These are phyloP conservation scores for Jaculus jaculus DNA, from an alignment of 2,113 vertebrate species.

Conservation along the genomic window DNA sequence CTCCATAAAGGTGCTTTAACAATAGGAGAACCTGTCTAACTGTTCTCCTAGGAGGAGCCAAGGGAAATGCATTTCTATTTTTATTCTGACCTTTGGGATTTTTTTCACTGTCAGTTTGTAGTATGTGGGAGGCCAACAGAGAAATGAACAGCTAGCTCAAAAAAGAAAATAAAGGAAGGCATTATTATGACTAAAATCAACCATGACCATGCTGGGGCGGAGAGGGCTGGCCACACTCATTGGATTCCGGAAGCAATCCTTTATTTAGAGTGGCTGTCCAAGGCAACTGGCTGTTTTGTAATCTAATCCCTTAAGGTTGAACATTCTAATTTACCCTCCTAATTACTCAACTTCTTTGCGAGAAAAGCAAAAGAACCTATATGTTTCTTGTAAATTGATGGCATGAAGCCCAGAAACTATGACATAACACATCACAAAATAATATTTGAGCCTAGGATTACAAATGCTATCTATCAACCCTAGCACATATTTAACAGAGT, in stretches of 20 bases:
- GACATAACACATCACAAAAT: constrained; percentile 62
- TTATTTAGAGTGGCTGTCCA: constrained; percentile 43
- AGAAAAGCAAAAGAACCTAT: constrained; percentile 63
- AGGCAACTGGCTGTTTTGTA: constrained; percentile 28
- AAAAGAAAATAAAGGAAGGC: constrained; percentile 54
- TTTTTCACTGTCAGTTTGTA: constrained; percentile 67
- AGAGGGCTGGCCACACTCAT: constrained; percentile 32
- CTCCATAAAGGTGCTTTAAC: constrained; percentile 47
- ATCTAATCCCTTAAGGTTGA: constrained; percentile 70
- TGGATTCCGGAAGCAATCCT: constrained; percentile 56
- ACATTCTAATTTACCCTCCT: constrained; percentile 42
- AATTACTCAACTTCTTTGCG: constrained; percentile 65
- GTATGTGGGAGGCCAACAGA: constrained; percentile 55
- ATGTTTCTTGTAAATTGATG: constrained; percentile 68
- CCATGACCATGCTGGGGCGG: background rate
- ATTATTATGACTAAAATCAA: constrained; percentile 66
- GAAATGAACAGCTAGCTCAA: constrained; percentile 58
- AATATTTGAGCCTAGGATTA: constrained; percentile 62
- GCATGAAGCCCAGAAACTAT: constrained; percentile 68
- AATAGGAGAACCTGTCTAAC: constrained; percentile 52
- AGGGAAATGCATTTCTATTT: constrained; percentile 70
- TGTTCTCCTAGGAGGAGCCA: constrained; percentile 56
- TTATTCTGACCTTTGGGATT: constrained; percentile 73
- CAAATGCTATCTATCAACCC: constrained; percentile 64
- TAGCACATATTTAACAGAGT: constrained; percentile 64